Conservation (phyloP, 2,888 invertebrate genomes). For the Plusia festucae region DNA sequence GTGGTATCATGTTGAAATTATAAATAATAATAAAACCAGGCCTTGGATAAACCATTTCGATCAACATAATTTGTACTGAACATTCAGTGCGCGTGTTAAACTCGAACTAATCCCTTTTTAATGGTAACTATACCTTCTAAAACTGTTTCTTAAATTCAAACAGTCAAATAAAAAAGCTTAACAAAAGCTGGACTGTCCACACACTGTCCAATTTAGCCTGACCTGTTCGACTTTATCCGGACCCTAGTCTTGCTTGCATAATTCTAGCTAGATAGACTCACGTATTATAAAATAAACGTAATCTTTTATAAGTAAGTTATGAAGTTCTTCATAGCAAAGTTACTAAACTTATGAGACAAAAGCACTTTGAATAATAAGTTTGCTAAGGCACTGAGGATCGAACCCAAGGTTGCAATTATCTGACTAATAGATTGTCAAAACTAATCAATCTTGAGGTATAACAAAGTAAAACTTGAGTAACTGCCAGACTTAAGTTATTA, state of each 20-base stretch:
- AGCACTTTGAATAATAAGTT: slow-evolving; percentile 4
- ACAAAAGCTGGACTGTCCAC: no score
- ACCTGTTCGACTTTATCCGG: no score
- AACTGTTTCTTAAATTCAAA: no score
- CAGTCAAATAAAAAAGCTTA: no score
- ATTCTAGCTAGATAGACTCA: neutral
- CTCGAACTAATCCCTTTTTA: no score
- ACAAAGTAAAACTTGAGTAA: slow-evolving; percentile 4
- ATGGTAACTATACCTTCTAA: no score
- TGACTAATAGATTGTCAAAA: slow-evolving; percentile 6
- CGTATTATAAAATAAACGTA: neutral
- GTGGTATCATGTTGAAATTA: no score
- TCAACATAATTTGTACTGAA: no score
- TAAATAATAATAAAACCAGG: no score
- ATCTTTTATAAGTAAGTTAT: neutral
- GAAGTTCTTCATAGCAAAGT: neutral
- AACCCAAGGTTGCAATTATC: slow-evolving; percentile 7
- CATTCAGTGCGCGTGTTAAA: no score
- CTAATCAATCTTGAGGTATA: neutral
- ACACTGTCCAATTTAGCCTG: no score
- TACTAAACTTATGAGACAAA: slow-evolving; percentile 2
- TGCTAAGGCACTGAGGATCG: slow-evolving; percentile 1
- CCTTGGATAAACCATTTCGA: no score
- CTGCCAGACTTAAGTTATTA: slow-evolving; percentile 1
- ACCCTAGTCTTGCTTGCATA: neutral